Evolutionary conservation across 1,140 invertebrate species (phyloP), one percentile per base, ranked within the genome.

Genomic region (Nasonia vitripennis): DNA sequence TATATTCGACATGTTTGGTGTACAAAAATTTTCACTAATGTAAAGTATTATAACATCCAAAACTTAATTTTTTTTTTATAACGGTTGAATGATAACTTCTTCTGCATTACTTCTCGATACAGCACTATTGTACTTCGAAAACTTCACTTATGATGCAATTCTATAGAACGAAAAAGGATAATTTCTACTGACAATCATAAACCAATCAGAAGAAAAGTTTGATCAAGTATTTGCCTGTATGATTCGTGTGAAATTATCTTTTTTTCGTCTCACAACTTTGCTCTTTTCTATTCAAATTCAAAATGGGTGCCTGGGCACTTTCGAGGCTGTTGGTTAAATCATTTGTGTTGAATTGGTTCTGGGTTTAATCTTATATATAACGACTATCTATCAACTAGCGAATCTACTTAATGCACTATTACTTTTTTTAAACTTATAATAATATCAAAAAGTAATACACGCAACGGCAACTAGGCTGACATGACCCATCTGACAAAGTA

Each of bases 311-410:
- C 86, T 91, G 90, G 90, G 90, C 87, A 89, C 88, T 90, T 89
- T 88, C 87, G 87, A 89, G 89, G 89, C 91, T 93, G 92, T 93
- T 93, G 91, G 91, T 87, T 92, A 89, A 90, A 86, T 89, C 88
- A 87, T 92, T 91, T 92, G 90, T 93, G 91, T 92, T 93, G 92
- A 91, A 90, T 89, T 93, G 92, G 93, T 93, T 90, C 90, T 89
- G 93, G 93, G 89, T 91, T 91, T 87, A 90, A 84, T 79, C n/a
- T 62, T 67, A 85, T 37, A 62, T 7, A 79, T 70, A 70, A 83
- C 41, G 75, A 78, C 31, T 48, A 48, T 62, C 55, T 62, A 62
- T 62, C 20, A 62, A 62, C 55, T 62, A 62, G 17, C n/a, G 55
- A 62, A n/a, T 62, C n/a, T n/a, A 17, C 14, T 27, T 27, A 27